Evolutionary conservation across 2,113 vertebrate species (phyloP), one percentile per base, ranked within the genome.

Genomic region (Heliornis fulica): DNA sequence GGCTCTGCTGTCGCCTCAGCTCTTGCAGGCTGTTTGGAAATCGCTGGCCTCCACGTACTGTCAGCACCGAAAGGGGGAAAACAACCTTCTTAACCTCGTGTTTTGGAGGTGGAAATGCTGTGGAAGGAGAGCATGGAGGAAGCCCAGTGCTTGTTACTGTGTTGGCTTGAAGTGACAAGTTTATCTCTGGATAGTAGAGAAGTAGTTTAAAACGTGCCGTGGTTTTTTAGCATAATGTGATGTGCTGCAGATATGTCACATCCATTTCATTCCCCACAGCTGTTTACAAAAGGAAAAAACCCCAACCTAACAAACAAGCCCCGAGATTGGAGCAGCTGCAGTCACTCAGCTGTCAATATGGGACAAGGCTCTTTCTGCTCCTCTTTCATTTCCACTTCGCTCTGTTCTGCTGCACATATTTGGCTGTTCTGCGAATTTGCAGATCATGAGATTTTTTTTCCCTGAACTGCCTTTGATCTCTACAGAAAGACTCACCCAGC

Each of bases 271-370:
- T 96, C 60, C 75, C 78, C 50, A 91, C 84, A 96, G 93, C 93
- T 95, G 96, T 93, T 96, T 87, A 94, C 81, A 68, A 93, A 96
- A 90, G 75, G 25, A 7, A 48, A 87, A 90, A 72, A 77, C 28
- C 28, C 16, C 46, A 46, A 46, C 46, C 46, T 46, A 46, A 46
- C 46, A 46, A 11, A 9, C 4, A 23, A 22, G n/a, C 5, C 0
- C 68, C 11, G 36, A 85, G 79, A 65, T 2, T 54, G 88, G 68
- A 97, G 93, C 90, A 93, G 93, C 96, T 96, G 87, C 94, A 93
- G 68, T 95, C 84, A 87, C 85, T 96, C 94, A 94, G 87, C 90
- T 94, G 93, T 95, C 96, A 93, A 29, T 80, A 17, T 51, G 60
- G 92, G 82, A 90, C 86, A 64, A 70, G 84, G 88, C 82, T 90